These are phyloP conservation scores for Capitulum mitella DNA, from an alignment of 2,888 invertebrate species.

Conservation along the genomic window DNA sequence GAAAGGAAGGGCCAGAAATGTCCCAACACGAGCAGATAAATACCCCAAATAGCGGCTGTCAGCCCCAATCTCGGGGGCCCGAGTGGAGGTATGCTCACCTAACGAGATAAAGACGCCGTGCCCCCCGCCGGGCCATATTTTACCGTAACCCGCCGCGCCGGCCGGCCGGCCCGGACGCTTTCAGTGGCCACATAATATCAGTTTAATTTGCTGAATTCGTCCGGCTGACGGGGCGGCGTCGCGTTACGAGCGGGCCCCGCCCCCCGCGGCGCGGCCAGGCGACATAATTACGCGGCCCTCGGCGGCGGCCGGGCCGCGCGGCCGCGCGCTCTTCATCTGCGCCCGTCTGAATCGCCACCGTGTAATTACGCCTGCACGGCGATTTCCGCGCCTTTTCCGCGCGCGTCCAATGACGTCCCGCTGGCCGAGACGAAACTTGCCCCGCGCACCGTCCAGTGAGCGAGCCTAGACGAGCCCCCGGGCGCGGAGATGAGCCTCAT, in stretches of 20 bases:
- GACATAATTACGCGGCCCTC: background rate
- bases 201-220: background rate
- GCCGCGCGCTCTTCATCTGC: too few species aligned
- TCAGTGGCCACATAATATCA: constrained; percentile 16
- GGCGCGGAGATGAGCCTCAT: too few species aligned
- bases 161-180: background rate
- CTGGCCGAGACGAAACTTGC: too few species aligned
- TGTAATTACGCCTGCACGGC: too few species aligned
- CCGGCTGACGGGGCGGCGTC: background rate
- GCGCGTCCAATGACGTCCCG: too few species aligned
- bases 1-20: constrained; percentile 14
- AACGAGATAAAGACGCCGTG: background rate
- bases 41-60: constrained; percentile 18
- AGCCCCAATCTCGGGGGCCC: background rate
- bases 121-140: constrained; percentile 13
- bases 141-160: constrained; percentile 6
- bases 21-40: constrained; percentile 20
- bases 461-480: too few species aligned
- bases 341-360: too few species aligned
- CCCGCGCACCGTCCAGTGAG: too few species aligned
- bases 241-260: background rate
- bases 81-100: background rate
- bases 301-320: too few species aligned
- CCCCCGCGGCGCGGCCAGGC: background rate
- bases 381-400: too few species aligned